A percentile compares a stretch with the other conserved stretches of the same genome.
Evolutionary conservation across 2,888 invertebrate genomes (phyloP).

Genomic region (Galerucella calmariensis): DNA sequence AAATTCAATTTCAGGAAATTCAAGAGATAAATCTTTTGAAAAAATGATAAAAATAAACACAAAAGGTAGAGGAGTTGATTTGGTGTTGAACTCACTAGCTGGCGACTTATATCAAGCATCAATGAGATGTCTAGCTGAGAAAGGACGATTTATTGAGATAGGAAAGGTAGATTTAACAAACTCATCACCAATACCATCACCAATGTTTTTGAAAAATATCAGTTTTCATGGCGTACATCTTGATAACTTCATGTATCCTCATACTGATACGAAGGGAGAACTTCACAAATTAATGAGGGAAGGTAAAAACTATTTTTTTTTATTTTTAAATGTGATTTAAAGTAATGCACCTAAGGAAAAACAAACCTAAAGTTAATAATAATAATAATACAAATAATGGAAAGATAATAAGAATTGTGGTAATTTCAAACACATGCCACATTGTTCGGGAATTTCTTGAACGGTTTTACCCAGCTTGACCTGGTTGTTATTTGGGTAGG

Average conservation of each 20-base stretch:
- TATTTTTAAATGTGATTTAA: no score
- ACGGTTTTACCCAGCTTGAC: no score
- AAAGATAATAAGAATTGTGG: no score
- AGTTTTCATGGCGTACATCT: conserved; percentile 82
- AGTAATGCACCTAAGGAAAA: no score
- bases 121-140: conserved; percentile 69
- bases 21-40: conserved; percentile 88
- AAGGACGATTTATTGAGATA: conserved; percentile 84
- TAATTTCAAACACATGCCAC: no score
- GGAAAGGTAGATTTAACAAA: conserved; percentile 83
- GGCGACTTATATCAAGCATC: conserved; percentile 87
- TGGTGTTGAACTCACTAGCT: conserved; percentile 89
- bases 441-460: no score
- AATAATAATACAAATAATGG: no score
- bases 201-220: conserved; percentile 76
- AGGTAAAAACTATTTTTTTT: no score
- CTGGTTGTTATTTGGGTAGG: no score
- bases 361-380: no score
- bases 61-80: conserved; percentile 86
- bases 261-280: no score
- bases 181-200: conserved; percentile 74
- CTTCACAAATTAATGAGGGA: no score
- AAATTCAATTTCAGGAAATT: conserved; percentile 63
- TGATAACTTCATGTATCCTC: conserved; percentile 63
- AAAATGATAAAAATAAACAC: conserved; percentile 83